Conservation (phyloP, 1,140 invertebrate species). For the Polyergus mexicanus region DNA sequence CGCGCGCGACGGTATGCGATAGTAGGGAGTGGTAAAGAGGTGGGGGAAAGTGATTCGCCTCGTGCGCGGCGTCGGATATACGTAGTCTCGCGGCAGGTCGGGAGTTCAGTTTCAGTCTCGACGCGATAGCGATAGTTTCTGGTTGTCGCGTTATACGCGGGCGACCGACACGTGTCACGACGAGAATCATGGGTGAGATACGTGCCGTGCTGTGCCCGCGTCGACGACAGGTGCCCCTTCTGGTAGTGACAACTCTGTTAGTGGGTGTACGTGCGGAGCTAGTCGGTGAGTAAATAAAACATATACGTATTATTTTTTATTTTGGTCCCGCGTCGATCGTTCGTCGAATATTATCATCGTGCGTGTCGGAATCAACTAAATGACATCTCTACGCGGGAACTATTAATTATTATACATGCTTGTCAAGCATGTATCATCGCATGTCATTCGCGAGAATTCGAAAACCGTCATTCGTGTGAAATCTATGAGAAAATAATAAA, state of each 20-base stretch:
- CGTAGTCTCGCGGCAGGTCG: conserved; percentile 76
- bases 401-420: conserved; percentile 47
- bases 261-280: conserved; percentile 75
- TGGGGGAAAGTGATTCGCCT: conserved; percentile 71
- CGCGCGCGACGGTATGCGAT: conserved; percentile 54
- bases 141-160: conserved; percentile 57
- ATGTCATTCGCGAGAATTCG: conserved; percentile 17
- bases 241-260: conserved; percentile 73
- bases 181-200: conserved; percentile 70
- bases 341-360: background rate
- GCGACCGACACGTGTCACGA: conserved; percentile 46
- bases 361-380: background rate
- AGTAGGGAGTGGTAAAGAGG: background rate
- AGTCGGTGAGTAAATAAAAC: conserved; percentile 74
- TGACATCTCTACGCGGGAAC: conserved; percentile 36
- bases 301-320: background rate
- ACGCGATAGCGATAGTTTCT: conserved; percentile 84
- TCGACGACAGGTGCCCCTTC: conserved; percentile 72
- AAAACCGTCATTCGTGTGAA: background rate
- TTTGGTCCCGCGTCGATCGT: background rate
- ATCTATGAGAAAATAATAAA: background rate
- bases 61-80: conserved; percentile 79
- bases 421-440: conserved; percentile 19
- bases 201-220: conserved; percentile 70
- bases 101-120: conserved; percentile 85